Conservation (phyloP, 2,797 vertebrate genomes). For the Sparidentex hasta region DNA sequence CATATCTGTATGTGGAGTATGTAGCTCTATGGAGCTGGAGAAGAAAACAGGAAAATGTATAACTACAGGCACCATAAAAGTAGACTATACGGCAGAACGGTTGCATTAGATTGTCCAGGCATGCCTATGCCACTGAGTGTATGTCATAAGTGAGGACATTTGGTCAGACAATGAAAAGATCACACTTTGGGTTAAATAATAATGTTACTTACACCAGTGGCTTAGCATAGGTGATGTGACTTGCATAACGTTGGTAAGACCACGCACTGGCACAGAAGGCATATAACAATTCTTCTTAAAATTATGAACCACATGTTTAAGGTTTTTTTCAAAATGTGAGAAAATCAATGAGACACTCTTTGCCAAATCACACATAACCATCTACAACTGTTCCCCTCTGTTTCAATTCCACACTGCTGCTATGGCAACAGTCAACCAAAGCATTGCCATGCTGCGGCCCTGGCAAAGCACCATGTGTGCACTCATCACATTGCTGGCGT, state of each 20-base stretch:
- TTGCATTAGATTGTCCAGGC: too few species aligned
- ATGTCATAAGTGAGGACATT: too few species aligned
- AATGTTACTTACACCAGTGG: too few species aligned
- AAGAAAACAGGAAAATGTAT: too few species aligned
- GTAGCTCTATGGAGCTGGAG: background rate
- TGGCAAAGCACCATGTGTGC: conserved; percentile 23
- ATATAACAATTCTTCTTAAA: background rate
- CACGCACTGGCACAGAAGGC: too few species aligned
- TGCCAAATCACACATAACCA: conserved; percentile 16
- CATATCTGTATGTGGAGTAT: background rate
- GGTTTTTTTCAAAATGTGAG: background rate
- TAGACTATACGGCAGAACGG: too few species aligned
- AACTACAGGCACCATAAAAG: too few species aligned
- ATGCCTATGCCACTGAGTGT: too few species aligned
- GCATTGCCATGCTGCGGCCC: conserved; percentile 35
- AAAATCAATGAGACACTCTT: background rate
- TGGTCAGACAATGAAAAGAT: too few species aligned
- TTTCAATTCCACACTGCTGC: conserved; percentile 75
- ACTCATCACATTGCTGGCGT: conserved; percentile 51
- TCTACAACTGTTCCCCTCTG: background rate
- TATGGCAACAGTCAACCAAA: conserved; percentile 86
- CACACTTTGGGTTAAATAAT: too few species aligned
- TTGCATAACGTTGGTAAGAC: too few species aligned
- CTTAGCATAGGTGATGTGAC: too few species aligned
- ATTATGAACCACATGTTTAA: background rate